Conservation (phyloP, 2,797 vertebrate genomes). For the Platalea minor region DNA sequence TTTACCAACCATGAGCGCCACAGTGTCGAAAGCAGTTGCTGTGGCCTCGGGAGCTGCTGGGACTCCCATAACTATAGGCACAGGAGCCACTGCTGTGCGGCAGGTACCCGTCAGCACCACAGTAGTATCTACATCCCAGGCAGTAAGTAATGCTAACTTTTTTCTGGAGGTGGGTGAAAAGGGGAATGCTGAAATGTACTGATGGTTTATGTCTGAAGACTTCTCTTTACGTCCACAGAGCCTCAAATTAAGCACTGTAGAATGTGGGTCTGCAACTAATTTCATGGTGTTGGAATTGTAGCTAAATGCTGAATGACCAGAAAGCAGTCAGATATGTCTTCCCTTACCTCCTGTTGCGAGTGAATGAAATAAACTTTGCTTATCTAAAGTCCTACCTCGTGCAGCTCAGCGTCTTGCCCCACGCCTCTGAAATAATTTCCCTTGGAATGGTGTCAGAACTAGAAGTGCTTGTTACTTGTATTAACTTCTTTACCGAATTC, state of each 20-base stretch:
- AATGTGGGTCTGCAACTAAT: background rate
- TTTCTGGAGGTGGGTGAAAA: background rate
- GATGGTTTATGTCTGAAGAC: background rate
- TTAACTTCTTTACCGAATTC: background rate
- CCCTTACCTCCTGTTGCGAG: background rate
- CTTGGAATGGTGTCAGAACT: background rate
- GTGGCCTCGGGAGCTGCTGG: constrained; percentile 81
- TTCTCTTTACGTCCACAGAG: background rate
- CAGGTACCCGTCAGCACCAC: constrained; percentile 89
- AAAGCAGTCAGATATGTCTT: background rate
- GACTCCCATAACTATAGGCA: constrained; percentile 82
- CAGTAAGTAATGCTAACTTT: constrained; percentile 77
- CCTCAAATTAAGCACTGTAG: background rate
- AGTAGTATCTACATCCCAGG: constrained; percentile 86
- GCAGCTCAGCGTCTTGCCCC: background rate
- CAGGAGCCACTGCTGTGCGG: constrained; percentile 84
- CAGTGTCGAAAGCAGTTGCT: constrained; percentile 83
- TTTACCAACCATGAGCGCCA: constrained; percentile 83
- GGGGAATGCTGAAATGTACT: background rate
- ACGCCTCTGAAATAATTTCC: background rate
- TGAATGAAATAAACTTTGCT: background rate
- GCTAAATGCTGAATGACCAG: background rate
- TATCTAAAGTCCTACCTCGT: background rate
- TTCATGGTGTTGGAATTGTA: background rate
- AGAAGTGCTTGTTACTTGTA: background rate